Evolutionary conservation across 1,140 invertebrate species (phyloP), one percentile per base, ranked within the genome.

Genomic region (Copidosoma floridanum): DNA sequence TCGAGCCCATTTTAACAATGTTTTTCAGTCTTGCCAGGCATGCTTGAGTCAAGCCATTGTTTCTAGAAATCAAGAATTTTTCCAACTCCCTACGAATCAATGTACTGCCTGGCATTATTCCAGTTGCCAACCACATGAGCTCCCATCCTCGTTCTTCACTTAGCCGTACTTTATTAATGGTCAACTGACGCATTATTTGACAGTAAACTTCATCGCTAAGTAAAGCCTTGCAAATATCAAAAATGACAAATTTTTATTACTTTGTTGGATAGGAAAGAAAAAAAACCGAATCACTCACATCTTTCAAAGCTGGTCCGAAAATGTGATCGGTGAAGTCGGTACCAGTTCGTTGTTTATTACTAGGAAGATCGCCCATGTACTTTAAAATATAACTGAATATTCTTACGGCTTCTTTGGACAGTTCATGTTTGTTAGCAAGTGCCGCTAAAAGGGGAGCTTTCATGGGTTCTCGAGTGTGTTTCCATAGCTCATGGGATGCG

Each of bases 111-210:
- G 88, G 82, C 80, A 95, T 95, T 4, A 94, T 80, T 8, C 94
- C 95, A 1, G 92, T 93, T 5, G 86, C 87, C 48, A 98, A 79
- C 88, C 95, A 97, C 84, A 98, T 87, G 58, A 98, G 77, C 75
- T 97, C 93, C 94, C 94, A 97, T 3, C 93, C 94, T 64, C 91
- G 81, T 74, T 95, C 91, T 78, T 96, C 93, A 72, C 93, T 95
- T 21, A 91, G 72, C 37, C 87, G 84, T 66, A 85, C 85, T 60
- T 85, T 84, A 78, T 97, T 97, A 57, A 91, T 90, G 0, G 91
- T 97, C 43, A 98, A 78, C 74, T 98, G 95, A 75, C 95, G 94
- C 85, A 96, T 93, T 38, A 97, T 86, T 81, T 97, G 95, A 73
- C 94, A 97, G 69, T 94, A 97, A 26, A 95, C 82, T 82, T 97